These are phyloP conservation scores for Heterodera filipjevi DNA, from an alignment of 2,888 invertebrate genomes.

Conservation along the genomic window DNA sequence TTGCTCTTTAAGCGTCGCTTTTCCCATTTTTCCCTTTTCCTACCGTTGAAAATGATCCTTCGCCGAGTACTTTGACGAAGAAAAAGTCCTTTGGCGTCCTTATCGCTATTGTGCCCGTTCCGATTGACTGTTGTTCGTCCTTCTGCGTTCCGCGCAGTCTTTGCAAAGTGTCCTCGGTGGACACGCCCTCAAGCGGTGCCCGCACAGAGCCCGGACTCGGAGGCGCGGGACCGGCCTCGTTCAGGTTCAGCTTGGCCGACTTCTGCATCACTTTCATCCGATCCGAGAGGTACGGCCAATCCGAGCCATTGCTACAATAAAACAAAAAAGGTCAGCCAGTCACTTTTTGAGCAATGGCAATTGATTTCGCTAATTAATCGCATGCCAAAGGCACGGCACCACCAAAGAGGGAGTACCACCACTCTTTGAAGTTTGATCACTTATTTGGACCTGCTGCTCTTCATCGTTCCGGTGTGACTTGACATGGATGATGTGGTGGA, in stretches of 20 bases:
- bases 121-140: not conserved
- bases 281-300: not conserved
- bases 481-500: not conserved
- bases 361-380: not conserved
- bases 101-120: constrained; percentile 18
- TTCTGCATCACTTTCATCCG: not conserved
- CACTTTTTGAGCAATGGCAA: not conserved
- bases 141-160: not conserved
- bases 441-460: not conserved
- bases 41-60: constrained; percentile 93
- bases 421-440: no score
- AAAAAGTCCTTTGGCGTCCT: constrained; percentile 79
- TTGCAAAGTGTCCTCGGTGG: constrained; percentile 5
- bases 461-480: not conserved
- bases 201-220: not conserved
- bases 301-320: not conserved
- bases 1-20: not conserved
- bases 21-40: constrained; percentile 49
- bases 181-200: constrained; percentile 7
- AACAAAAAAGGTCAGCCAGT: not conserved
- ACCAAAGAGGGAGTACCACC: not conserved
- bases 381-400: not conserved
- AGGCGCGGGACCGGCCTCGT: not conserved
- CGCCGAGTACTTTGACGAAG: constrained; percentile 92
- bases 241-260: not conserved